Evolutionary conservation across 2,888 invertebrate species (phyloP).

Genomic region (Noctua comes): DNA sequence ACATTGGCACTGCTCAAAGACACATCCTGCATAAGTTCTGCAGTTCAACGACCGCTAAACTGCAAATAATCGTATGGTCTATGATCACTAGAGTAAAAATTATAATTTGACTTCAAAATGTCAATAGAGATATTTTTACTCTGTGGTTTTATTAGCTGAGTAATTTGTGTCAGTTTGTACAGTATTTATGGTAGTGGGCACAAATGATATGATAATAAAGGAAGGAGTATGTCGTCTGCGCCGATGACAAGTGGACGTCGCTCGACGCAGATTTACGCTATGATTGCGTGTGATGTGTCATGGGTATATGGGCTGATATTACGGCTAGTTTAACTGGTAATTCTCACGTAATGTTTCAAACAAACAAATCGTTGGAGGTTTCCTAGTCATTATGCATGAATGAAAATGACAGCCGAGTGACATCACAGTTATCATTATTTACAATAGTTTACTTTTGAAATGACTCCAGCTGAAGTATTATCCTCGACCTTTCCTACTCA

Average conservation of each 20-base stretch:
- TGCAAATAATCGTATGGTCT: slow-evolving; percentile 57
- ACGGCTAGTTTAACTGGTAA: slow-evolving; percentile 45
- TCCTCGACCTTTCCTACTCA: slow-evolving; percentile 8
- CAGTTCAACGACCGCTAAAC: slow-evolving; percentile 52
- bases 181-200: slow-evolving; percentile 55
- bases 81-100: slow-evolving; percentile 47
- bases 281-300: slow-evolving; percentile 61
- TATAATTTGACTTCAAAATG: slow-evolving; percentile 27
- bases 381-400: not conserved
- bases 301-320: slow-evolving; percentile 34
- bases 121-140: slow-evolving; percentile 34
- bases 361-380: slow-evolving; percentile 5
- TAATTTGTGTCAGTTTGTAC: slow-evolving; percentile 53
- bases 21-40: slow-evolving; percentile 47
- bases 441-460: not conserved
- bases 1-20: slow-evolving; percentile 58
- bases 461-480: not conserved
- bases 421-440: not conserved
- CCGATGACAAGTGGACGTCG: slow-evolving; percentile 71
- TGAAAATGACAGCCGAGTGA: not conserved
- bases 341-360: slow-evolving; percentile 35
- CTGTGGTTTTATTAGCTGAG: slow-evolving; percentile 39
- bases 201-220: slow-evolving; percentile 72
- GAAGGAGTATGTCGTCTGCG: slow-evolving; percentile 68
- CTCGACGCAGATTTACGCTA: slow-evolving; percentile 60